A percentile compares a stretch with the other conserved stretches of the same genome.
phyloP scores from a whole-genome alignment of 2,113 vertebrate genomes.

The Damaliscus lunatus region DNA sequence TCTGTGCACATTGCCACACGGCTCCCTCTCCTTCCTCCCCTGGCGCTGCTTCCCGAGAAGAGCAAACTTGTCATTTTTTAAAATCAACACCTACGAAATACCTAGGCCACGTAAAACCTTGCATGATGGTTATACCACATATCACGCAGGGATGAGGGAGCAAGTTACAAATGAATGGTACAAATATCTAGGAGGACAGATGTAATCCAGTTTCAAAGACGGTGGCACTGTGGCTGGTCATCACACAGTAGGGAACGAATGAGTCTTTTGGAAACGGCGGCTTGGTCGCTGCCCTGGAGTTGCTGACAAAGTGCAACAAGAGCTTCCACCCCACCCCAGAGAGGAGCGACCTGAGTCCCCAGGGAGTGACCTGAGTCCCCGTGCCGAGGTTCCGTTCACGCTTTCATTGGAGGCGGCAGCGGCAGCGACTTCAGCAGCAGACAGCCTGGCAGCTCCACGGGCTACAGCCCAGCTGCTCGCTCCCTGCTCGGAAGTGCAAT shows the following conservation, averaged over 20 bases:
- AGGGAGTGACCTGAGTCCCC: neutral
- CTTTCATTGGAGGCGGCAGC: neutral
- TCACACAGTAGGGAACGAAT: neutral
- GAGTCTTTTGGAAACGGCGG: neutral
- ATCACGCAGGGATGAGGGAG: neutral
- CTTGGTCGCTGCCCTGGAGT: neutral
- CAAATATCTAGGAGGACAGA: neutral
- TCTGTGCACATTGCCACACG: neutral
- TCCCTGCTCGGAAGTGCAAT: constrained; percentile 62
- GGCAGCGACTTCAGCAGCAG: neutral
- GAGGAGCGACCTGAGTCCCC: neutral
- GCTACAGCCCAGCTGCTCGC: constrained; percentile 60
- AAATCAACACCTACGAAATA: neutral
- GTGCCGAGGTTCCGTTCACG: neutral
- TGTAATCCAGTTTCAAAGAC: neutral
- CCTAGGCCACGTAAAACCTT: neutral
- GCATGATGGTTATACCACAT: neutral
- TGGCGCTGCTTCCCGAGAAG: neutral
- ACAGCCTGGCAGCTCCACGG: neutral
- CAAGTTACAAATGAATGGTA: neutral
- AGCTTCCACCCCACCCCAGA: neutral
- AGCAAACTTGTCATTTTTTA: neutral
- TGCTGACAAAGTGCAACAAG: neutral
- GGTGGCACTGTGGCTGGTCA: neutral
- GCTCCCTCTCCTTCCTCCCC: neutral